phyloP scores from a whole-genome alignment of 2,888 invertebrate genomes.

The Drosophila affinis region DNA sequence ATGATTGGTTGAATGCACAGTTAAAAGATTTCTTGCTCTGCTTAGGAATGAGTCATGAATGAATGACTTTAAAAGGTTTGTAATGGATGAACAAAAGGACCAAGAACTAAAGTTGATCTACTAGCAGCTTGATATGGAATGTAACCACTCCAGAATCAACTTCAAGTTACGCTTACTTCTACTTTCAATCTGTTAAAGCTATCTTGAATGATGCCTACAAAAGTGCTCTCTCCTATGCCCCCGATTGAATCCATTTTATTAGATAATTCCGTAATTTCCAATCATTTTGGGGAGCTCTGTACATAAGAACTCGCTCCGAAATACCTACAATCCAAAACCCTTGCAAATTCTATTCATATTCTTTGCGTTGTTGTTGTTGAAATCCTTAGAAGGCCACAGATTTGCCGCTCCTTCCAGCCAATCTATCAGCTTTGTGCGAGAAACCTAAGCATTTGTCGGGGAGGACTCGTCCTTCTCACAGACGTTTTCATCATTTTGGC shows the following conservation, averaged over 20 bases:
- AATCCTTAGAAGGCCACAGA: neutral
- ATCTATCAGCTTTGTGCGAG: neutral
- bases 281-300: neutral
- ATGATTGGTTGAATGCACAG: neutral
- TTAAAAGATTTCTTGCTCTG: neutral
- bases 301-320: neutral
- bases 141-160: too few species aligned
- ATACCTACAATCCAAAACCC: too few species aligned
- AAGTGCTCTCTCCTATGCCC: neutral
- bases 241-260: neutral
- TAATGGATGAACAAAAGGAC: neutral
- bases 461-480: conserved; percentile 1
- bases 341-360: neutral
- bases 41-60: neutral
- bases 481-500: conserved; percentile 56
- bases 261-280: neutral
- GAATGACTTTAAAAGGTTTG: neutral
- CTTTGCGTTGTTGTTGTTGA: neutral
- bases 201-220: neutral
- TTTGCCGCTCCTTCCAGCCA: neutral
- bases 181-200: too few species aligned
- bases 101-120: neutral
- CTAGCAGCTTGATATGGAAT: too few species aligned
- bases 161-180: too few species aligned
- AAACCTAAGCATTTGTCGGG: neutral